Evolutionary conservation across 2,888 invertebrate genomes (phyloP).

Genomic region (Drosophila fulvimacula): DNA sequence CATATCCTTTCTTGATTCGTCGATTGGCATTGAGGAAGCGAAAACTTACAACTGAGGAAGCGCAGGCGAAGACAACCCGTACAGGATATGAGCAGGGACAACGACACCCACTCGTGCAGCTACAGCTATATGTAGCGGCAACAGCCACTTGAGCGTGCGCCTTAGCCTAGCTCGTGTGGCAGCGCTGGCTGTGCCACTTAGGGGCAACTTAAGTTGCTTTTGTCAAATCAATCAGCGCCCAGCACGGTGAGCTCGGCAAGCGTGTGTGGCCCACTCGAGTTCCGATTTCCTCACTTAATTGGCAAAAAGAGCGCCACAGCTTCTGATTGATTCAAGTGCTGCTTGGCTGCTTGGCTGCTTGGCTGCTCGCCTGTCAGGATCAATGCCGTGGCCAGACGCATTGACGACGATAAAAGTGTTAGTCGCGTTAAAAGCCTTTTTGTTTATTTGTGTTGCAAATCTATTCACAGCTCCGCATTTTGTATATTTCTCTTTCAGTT

Average conservation of each 20-base stretch:
- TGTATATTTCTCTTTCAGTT: conserved; percentile 7
- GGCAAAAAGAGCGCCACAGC: conserved; percentile 39
- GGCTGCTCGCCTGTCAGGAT: conserved; percentile 20
- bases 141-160: conserved; percentile 62
- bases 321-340: conserved; percentile 62
- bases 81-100: conserved; percentile 62
- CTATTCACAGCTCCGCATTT: conserved; percentile 65
- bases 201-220: conserved; percentile 65
- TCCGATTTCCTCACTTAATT: conserved; percentile 71
- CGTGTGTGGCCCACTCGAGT: conserved; percentile 64
- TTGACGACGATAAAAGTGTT: conserved; percentile 36
- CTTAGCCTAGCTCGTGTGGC: conserved; percentile 31
- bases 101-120: conserved; percentile 51
- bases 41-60: conserved; percentile 83
- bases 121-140: conserved; percentile 51
- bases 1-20: conserved; percentile 73
- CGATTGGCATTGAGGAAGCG: conserved; percentile 76
- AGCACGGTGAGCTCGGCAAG: conserved; percentile 10
- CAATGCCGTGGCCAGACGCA: conserved; percentile 49
- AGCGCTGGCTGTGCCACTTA: conserved; percentile 52
- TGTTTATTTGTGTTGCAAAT: conserved; percentile 75
- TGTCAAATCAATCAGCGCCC: conserved; percentile 69
- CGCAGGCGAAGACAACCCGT: conserved; percentile 39
- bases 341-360: not conserved
- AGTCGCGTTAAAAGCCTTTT: conserved; percentile 18